Base-by-base conservation (phyloP, 2,888 invertebrate species). In the Gerosis bhagava region DNA sequence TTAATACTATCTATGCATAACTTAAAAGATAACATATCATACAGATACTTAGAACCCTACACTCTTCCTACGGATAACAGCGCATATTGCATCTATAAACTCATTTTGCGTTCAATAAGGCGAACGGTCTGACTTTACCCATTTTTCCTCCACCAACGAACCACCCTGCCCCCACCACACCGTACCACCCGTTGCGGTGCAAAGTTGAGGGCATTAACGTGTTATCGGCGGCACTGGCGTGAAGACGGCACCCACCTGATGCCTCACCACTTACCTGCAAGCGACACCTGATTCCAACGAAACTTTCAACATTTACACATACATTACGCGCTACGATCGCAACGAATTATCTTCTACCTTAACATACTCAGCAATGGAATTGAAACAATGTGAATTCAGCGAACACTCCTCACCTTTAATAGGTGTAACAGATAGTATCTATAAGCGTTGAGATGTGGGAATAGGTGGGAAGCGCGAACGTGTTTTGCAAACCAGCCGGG, bases 151-250 rank as follows among this genome's bases (percentile, higher is more conserved):
- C 70, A 68, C 71, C 62, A 76, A 72, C 73, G 67, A 64, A 63
- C 67, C 62, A 66, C 65, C 56, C 65, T 67, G n/a, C 57, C 60
- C 59, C 54, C 59, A 54, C 56, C 44, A 49, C 53, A 21, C 58
- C 57, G 56, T 50, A 53, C 68, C 74, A 63, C 80, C 80, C 79
- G 63, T 74, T 78, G 81, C 78, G 86, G 88, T 87, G 88, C 84
- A 87, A 88, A 87, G 87, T 88, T 88, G 88, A 87, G 83, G 84
- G 84, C 86, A 88, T 88, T 87, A 88, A 80, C 87, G 86, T 88
- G 87, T 87, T 87, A 88, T 88, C 88, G 84, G 83, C 65, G 77
- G 74, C 73, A 73, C 77, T 71, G 77, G 80, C 70, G 86, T 79
- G 83, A 87, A 87, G 87, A 87, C 80, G 81, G 78, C 80, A 66